Percentiles rank a stretch among this genome's conserved stretches.
Evolutionary conservation across 2,113 vertebrate species (phyloP).

Genomic region (Martes martes): DNA sequence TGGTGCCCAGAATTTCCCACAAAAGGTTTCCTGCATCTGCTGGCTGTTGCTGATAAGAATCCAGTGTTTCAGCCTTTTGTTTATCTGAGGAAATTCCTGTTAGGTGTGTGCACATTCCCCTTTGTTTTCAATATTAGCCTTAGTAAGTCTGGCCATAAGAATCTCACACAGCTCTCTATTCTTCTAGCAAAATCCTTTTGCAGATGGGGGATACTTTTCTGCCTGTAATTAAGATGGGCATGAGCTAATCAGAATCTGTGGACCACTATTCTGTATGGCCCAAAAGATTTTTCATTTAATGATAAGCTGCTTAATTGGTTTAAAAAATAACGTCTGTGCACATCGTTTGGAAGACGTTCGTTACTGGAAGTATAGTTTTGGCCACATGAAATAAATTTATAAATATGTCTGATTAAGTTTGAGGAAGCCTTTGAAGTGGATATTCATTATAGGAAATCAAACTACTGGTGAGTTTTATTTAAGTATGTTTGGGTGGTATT

Average conservation of each 20-base stretch:
- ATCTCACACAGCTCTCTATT: conserved; percentile 70
- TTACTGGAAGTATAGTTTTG: neutral
- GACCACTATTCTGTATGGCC: neutral
- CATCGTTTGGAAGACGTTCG: neutral
- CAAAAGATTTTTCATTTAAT: neutral
- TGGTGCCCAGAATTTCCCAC: conserved; percentile 80
- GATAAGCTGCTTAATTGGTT: neutral
- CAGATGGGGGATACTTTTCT: conserved; percentile 64
- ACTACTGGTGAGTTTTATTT: neutral
- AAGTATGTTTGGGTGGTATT: neutral
- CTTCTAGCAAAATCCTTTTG: conserved; percentile 69
- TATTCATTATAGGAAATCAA: neutral
- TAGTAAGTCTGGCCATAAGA: conserved; percentile 65
- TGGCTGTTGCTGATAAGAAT: conserved; percentile 86
- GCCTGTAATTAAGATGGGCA: conserved; percentile 51
- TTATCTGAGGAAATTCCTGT: conserved; percentile 90
- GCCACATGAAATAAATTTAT: neutral
- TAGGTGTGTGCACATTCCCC: conserved; percentile 87
- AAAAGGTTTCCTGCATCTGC: conserved; percentile 86
- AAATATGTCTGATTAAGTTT: neutral
- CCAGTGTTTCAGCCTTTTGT: conserved; percentile 83
- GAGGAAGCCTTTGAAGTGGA: neutral
- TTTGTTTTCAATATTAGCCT: conserved; percentile 83
- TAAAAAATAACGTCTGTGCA: neutral
- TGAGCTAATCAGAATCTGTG: neutral